Base-by-base conservation (phyloP, 2,113 vertebrate genomes). In the Rostratula benghalensis region DNA sequence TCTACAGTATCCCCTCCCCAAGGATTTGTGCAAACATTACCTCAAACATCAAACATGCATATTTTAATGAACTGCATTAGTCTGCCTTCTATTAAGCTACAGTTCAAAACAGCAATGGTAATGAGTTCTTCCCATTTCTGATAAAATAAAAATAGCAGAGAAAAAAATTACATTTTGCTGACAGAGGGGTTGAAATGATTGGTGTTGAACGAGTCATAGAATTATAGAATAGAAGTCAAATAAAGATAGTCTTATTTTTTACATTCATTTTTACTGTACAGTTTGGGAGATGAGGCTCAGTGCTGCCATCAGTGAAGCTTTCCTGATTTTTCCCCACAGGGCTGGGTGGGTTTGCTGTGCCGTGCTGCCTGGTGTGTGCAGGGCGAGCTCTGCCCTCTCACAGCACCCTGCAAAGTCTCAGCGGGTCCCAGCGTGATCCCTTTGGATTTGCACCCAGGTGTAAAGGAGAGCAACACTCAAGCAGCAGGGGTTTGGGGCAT, bases 41-140 rank as follows among this genome's bases (percentile, higher is more conserved):
- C 93, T 97, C 92, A 75, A 90, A 97, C 95, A 97, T 97, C 95
- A 97, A 97, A 96, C 94, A 93, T 20, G 59, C 71, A 74, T 94
- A 93, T 96, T 94, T 97, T 95, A 96, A 97, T 94, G 83, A 95
- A 92, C 85, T 68, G 39, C 84, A 88, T 78, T 69, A 56, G 53
- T 28, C 54, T 79, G 81, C 41, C 51, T 95, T 77, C 77, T 74
- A 45, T 75, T 95, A 83, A 87, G 78, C 80, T 77, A 46, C 61
- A 53, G 65, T 83, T 96, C 80, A 95, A 90, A 94, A 96, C 65
- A 71, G 33, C 64, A 70, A 60, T 76, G 91, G 85, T 97, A 96
- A 96, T 84, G 93, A 86, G 60, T 76, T 96, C 82, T 91, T 56
- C 53, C 68, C 4, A 28, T 92, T 96, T 78, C 81, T 7, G 43